phyloP scores from a whole-genome alignment of 2,113 vertebrate genomes.

The Platysteira castanea region DNA sequence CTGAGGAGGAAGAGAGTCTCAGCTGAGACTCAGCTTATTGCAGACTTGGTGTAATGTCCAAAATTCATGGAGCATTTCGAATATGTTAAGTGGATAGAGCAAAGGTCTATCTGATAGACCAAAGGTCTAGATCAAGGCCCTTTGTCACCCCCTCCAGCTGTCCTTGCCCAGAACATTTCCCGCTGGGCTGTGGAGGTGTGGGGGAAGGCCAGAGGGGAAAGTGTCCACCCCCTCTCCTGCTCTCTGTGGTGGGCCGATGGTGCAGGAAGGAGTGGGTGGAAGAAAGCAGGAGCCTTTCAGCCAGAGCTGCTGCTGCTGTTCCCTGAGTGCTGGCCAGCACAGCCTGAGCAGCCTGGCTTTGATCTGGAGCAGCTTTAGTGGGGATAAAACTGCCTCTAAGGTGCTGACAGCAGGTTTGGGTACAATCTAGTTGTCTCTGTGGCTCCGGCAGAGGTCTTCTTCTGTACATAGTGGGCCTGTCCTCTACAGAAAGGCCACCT shows the following conservation, averaged over 20 bases:
- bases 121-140: not conserved
- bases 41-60: not conserved
- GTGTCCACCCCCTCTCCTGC: not conserved
- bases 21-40: not conserved
- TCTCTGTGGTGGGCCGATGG: rapidly evolving
- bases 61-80: not conserved
- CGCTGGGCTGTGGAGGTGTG: rapidly evolving
- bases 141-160: not conserved
- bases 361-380: not conserved
- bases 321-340: not conserved
- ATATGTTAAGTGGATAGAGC: not conserved
- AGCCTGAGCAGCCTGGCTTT: not conserved
- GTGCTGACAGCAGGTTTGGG: not conserved
- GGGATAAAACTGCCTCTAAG: not conserved
- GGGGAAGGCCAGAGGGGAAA: not conserved
- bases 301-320: not conserved
- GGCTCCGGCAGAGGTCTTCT: not conserved
- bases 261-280: not conserved
- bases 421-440: not conserved
- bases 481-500: not conserved
- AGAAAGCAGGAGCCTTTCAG: not conserved
- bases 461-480: not conserved
- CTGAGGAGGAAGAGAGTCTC: not conserved
- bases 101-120: constrained; percentile 7
- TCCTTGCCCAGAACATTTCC: not conserved